Evolutionary conservation across 2,888 invertebrate genomes (phyloP), one percentile per base, ranked within the genome.

Genomic region (Lithosia quadra): DNA sequence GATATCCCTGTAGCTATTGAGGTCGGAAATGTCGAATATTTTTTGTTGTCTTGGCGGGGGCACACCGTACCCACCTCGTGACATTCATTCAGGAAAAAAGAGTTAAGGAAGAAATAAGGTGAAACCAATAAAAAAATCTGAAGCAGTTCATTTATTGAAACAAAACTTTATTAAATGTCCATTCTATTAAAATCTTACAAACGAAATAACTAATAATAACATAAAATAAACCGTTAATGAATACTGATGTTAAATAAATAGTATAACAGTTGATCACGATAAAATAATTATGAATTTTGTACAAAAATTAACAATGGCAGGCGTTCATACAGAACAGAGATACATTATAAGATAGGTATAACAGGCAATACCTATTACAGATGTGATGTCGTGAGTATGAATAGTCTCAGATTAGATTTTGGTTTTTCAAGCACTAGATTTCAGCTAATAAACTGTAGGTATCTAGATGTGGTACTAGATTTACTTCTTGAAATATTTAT

Each of bases 201-300:
- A 79, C 77, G 69, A 21, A 77, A 76, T 68, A 58, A 69, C 49
- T 63, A 71, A n/a, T n/a, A n/a, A n/a, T n/a, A n/a, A n/a, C n/a
- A n/a, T n/a, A n/a, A n/a, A n/a, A n/a, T n/a, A n/a, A n/a, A 53
- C 65, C 63, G 64, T 13, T 43, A 59, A 59, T 55, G 67, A 74
- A 76, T 67, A 76, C 77, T 77, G 69, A 63, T 43, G 34, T 67
- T 56, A 63, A 63, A 67, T 43, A 67, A 33, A 34, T 67, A 62
- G 49, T 34, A 36, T n/a, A 28, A 49, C 43, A 62, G 28, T 49
- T 43, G 61, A 43, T 61, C 11, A 61, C 7, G n/a, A 49, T 43
- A 43, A 39, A 39, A 39, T 43, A 28, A 28, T n/a, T 39, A 39
- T 18, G 49, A 18, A 49, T 49, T 8, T 49, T 49, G 49, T 49